These are phyloP conservation scores for Bujurquina vittata DNA, from an alignment of 2,113 vertebrate genomes.

Conservation along the genomic window DNA sequence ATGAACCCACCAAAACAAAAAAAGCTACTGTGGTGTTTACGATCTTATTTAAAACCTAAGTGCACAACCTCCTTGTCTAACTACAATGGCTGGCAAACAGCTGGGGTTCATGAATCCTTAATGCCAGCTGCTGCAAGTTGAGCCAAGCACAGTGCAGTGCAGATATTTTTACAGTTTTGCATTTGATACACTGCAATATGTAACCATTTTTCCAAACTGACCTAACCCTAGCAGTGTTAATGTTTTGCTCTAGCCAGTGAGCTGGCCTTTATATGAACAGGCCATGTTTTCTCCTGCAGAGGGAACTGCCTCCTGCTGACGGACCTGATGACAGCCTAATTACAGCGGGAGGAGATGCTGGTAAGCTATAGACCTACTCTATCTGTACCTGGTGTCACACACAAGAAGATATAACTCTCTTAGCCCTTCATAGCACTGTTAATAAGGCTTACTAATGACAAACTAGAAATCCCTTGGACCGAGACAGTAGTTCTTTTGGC, in stretches of 20 bases:
- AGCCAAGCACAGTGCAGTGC: neutral
- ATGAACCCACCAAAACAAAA: neutral
- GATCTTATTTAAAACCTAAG: neutral
- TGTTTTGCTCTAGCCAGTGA: constrained; percentile 17
- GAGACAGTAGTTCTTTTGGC: neutral
- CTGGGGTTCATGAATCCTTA: neutral
- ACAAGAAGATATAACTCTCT: neutral
- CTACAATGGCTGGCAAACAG: neutral
- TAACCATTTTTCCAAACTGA: neutral
- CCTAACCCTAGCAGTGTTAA: neutral
- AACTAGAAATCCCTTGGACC: neutral
- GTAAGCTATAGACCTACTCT: constrained; percentile 48
- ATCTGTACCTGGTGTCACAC: neutral
- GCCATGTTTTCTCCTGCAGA: constrained; percentile 55
- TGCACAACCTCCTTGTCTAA: neutral
- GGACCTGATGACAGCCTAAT: constrained; percentile 41
- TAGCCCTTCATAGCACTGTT: neutral
- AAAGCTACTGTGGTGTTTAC: neutral
- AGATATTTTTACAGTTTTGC: neutral
- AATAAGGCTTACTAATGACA: neutral
- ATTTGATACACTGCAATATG: neutral
- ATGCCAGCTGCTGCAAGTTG: neutral
- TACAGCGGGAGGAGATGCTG: constrained; percentile 44
- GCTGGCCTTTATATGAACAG: constrained; percentile 4
- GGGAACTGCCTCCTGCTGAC: constrained; percentile 55